Evolutionary conservation across 1,140 invertebrate genomes (phyloP), one percentile per base, ranked within the genome.

Genomic region (Eueides isabella): DNA sequence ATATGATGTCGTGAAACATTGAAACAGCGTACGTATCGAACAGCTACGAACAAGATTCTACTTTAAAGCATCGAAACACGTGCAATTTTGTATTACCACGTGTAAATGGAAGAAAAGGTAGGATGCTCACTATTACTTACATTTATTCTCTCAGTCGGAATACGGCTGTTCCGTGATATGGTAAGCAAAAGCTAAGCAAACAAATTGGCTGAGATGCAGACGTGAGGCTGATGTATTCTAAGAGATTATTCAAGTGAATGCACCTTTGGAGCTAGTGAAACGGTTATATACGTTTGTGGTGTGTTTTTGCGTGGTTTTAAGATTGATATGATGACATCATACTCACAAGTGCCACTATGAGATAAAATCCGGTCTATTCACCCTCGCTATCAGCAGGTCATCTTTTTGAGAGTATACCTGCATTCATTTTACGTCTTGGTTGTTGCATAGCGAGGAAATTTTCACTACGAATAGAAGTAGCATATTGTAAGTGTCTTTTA

Each of bases 141-240:
- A 86, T 89, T 90, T 89, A 87, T 91, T 85, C 85, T 77, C 79
- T 78, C 71, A 84, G 87, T 82, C 74, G 84, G 85, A 86, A 89
- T 88, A 85, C 79, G 83, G 80, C 83, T 84, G 82, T 86, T 87
- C 83, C 80, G 84, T 86, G 89, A 90, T 91, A 91, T 89, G 89
- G 84, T 88, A 91, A 90, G 87, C 87, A 89, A 89, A 88, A 89
- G 86, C 81, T 86, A 86, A 89, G 84, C 81, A 91, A 91, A 91
- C 88, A 89, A 89, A 87, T 88, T 90, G 87, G 82, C 64, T 76
- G 70, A 72, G 74, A 77, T 79, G 73, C 78, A 80, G 76, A 79
- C 72, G 74, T 76, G 78, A 77, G 72, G 75, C 73, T 80, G 77
- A 84, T 75, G 69, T 79, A 73, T 79, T 78, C 71, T 66, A 77